Conservation (phyloP, 2,888 invertebrate genomes). For the Pterostichus madidus region DNA sequence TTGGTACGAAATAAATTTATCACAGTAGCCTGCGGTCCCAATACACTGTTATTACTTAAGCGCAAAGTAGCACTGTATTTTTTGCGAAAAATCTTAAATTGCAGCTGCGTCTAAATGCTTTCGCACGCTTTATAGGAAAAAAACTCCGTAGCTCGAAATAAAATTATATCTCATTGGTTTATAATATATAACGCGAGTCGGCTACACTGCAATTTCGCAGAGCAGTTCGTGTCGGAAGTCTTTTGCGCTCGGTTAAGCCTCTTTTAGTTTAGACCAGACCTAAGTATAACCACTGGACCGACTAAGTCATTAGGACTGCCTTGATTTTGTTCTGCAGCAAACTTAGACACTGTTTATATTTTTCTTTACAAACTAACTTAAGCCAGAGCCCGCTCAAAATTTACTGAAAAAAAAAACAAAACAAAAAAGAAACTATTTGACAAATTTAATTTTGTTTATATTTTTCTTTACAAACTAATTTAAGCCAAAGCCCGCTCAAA, state of each 20-base stretch:
- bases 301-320: neutral
- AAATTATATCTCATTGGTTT: constrained; percentile 60
- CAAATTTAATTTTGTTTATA: too few relatives aligned
- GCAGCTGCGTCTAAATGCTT: constrained; percentile 56
- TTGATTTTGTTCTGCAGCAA: neutral
- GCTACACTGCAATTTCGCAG: constrained; percentile 43
- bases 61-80: constrained; percentile 1
- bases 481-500: too few relatives aligned
- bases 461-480: too few relatives aligned
- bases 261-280: constrained; percentile 12
- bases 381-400: too few relatives aligned
- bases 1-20: constrained; percentile 47
- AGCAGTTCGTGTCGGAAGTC: constrained; percentile 56
- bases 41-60: neutral
- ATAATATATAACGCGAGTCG: constrained; percentile 56
- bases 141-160: constrained; percentile 26
- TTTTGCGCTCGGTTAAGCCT: constrained; percentile 27
- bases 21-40: constrained; percentile 28
- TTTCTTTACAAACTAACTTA: too few relatives aligned
- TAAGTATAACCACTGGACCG: constrained; percentile 13
- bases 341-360: too few relatives aligned
- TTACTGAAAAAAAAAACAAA: too few relatives aligned
- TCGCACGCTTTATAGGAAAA: constrained; percentile 60
- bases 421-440: too few relatives aligned
- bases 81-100: constrained; percentile 57